These are phyloP conservation scores for Crypturellus undulatus DNA, from an alignment of 2,113 vertebrate species.

Conservation along the genomic window DNA sequence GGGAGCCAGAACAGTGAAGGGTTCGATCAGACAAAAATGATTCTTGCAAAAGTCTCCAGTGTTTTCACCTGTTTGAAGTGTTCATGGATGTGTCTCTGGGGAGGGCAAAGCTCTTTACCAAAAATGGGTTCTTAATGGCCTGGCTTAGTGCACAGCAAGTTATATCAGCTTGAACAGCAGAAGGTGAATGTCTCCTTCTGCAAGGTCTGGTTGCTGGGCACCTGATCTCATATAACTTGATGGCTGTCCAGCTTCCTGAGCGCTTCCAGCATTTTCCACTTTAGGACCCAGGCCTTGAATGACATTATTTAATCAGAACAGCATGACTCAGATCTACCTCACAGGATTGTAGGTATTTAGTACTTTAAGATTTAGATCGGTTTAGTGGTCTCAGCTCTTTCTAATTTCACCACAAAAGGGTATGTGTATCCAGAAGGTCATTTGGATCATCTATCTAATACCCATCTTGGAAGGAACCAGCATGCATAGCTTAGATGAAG, in stretches of 20 bases:
- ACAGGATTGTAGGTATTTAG: neutral
- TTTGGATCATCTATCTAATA: neutral
- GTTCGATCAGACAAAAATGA: neutral
- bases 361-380: neutral
- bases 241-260: neutral
- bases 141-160: neutral
- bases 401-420: neutral
- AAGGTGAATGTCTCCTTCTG: neutral
- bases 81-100: neutral
- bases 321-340: neutral
- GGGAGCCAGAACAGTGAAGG: neutral
- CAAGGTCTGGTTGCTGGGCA: neutral
- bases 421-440: neutral
- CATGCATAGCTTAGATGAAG: neutral
- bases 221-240: neutral
- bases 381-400: neutral
- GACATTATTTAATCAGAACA: neutral
- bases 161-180: neutral
- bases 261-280: neutral
- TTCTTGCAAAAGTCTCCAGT: neutral
- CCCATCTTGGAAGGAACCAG: neutral
- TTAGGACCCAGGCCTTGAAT: neutral
- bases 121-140: neutral
- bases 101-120: neutral
- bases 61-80: conserved; percentile 8